Conservation (phyloP, 2,113 vertebrate genomes). For the Anguilla japonica region DNA sequence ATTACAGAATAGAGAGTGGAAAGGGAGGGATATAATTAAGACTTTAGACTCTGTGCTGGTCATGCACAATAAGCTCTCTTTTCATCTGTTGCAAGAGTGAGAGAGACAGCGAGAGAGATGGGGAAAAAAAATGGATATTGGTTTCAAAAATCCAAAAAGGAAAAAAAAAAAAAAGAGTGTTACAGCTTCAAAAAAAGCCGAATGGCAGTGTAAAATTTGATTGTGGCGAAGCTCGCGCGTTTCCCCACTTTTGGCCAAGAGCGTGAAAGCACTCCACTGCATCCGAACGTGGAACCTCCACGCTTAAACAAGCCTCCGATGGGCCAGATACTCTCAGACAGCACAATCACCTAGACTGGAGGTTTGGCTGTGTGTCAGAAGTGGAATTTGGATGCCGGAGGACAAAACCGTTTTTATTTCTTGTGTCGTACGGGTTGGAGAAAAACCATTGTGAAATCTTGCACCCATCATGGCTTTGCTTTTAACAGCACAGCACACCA, state of each 20-base stretch:
- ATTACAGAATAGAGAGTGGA: neutral
- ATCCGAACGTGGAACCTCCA: neutral
- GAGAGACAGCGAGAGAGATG: too few species aligned
- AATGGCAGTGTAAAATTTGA: neutral
- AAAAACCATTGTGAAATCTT: neutral
- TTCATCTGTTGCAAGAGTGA: neutral
- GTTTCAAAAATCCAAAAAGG: neutral
- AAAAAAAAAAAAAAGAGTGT: neutral
- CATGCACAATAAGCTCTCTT: conserved; percentile 20
- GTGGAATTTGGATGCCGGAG: neutral
- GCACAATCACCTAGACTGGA: neutral
- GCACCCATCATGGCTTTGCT: neutral
- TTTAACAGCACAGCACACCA: too few species aligned
- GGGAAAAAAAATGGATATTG: neutral
- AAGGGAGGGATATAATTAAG: conserved; percentile 15
- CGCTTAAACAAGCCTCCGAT: neutral
- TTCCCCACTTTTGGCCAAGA: neutral
- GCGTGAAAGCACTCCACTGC: neutral
- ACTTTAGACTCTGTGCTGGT: conserved; percentile 7
- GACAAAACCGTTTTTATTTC: neutral
- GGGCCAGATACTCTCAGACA: neutral
- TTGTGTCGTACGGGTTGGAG: neutral
- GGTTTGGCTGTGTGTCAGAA: neutral
- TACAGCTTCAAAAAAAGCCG: neutral
- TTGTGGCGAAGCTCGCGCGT: neutral